Base-by-base conservation (phyloP, 2,888 invertebrate genomes). In the Epirrhoe tristata region DNA sequence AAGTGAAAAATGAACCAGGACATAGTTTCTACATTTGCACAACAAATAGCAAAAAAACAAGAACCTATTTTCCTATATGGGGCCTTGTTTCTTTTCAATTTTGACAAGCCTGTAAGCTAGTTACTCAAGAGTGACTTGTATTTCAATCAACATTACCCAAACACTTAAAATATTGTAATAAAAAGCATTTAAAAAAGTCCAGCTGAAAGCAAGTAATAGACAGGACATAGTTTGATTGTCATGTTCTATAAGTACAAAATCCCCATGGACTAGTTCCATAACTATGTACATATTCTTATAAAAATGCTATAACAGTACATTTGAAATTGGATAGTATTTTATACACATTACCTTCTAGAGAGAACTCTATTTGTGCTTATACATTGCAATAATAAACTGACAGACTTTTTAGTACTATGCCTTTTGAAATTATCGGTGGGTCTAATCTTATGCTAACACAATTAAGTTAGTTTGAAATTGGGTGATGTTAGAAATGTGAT, bases 161-260 rank as follows among this genome's bases (percentile, higher is more conserved):
- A 3, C 10, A 32, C 14, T 46, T 5, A n/a, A n/a, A n/a, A 51
- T 51, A 7, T 62, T 62, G 58, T 62, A 50, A 59, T 54, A 67
- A 32, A 63, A 54, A 58, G 62, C 66, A 62, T 39, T 58, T 43
- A n/a, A 54, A 56, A 54, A 55, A 54, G 34, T 24, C 48, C 12
- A 32, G 24, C 24, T 24, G 16, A 50, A 50, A 64, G 54, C 54
- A 50, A 52, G 31, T 62, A 32, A 36, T 34, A 50, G 7, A 16
- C 46, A 46, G n/a, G 46, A 46, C 16, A 48, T 58, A 58, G 36
- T 39, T 16, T 36, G 53, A 43, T 59, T 55, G 36, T 53, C 64
- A 46, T 59, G 54, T 56, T 68, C 56, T 63, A 57, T 67, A 67
- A 70, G 70, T 70, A 79, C 74, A 77, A 73, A 70, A 73, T 72